phyloP scores from a whole-genome alignment of 2,888 invertebrate species.

The Cheilosia grossa region DNA sequence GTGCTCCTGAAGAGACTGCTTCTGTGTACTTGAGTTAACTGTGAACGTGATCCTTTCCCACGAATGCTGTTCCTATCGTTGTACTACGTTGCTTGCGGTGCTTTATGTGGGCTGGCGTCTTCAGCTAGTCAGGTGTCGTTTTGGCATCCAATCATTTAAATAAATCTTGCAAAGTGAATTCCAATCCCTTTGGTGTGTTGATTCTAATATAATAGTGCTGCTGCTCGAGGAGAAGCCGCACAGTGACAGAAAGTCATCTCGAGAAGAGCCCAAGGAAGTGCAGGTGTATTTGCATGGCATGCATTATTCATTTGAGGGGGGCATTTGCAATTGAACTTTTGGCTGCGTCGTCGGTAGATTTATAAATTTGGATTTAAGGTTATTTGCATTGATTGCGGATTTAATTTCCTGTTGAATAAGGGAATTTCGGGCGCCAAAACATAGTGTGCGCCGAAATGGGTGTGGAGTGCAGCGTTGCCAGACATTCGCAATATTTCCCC shows the following conservation, averaged over 20 bases:
- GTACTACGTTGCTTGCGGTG: slow-evolving; percentile 16
- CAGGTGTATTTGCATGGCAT: slow-evolving; percentile 61
- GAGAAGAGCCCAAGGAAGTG: slow-evolving; percentile 12
- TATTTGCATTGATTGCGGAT: slow-evolving; percentile 46
- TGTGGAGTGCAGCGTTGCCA: no score
- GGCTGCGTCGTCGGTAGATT: slow-evolving; percentile 18
- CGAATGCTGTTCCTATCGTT: neutral
- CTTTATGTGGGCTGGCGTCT: neutral
- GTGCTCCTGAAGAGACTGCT: neutral
- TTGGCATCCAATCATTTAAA: slow-evolving; percentile 66
- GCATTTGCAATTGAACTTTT: slow-evolving; percentile 43
- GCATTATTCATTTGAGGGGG: slow-evolving; percentile 56
- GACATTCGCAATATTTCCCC: no score
- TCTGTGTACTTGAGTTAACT: slow-evolving; percentile 1
- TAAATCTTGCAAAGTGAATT: slow-evolving; percentile 62
- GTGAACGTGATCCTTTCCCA: slow-evolving; percentile 30
- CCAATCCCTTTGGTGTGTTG: slow-evolving; percentile 57
- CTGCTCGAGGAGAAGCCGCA: slow-evolving; percentile 5
- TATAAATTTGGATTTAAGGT: slow-evolving; percentile 21
- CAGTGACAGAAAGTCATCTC: slow-evolving; percentile 13
- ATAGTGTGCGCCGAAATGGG: neutral
- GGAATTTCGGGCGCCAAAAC: neutral
- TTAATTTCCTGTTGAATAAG: slow-evolving; percentile 21
- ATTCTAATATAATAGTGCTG: slow-evolving; percentile 59
- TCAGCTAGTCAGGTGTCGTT: slow-evolving; percentile 54